phyloP scores from a whole-genome alignment of 2,888 invertebrate species.

The Pachymerium ferrugineum region DNA sequence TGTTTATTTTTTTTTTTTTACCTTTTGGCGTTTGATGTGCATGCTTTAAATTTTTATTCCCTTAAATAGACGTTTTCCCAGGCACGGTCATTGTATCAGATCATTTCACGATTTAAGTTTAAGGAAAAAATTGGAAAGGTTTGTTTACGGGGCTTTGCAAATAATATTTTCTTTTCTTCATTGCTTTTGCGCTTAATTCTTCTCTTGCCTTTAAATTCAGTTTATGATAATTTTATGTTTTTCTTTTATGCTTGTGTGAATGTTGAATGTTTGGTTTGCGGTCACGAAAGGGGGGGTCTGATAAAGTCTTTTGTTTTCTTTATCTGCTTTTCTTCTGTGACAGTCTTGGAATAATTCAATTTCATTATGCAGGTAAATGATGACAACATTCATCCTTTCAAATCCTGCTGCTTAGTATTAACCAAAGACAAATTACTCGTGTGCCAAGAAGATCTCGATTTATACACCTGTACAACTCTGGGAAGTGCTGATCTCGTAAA shows the following conservation, averaged over 20 bases:
- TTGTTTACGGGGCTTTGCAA: too few species aligned
- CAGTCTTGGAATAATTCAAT: too few species aligned
- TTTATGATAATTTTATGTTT: too few species aligned
- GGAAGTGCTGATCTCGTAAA: slow-evolving; percentile 15
- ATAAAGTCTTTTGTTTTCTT: too few species aligned
- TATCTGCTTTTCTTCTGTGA: too few species aligned
- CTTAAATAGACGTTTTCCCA: background rate
- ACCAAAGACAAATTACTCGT: background rate
- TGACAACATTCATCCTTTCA: too few species aligned
- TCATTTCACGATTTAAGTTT: background rate
- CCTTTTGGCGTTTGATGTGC: too few species aligned
- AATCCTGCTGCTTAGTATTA: slow-evolving; percentile 5
- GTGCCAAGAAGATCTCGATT: slow-evolving; percentile 12
- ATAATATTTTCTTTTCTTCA: background rate
- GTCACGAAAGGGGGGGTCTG: too few species aligned
- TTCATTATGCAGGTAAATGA: too few species aligned
- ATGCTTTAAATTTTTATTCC: background rate
- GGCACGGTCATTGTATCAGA: background rate
- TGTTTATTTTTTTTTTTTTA: background rate
- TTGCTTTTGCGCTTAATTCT: background rate
- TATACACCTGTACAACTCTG: background rate
- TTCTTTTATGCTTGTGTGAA: too few species aligned
- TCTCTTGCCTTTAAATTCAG: too few species aligned
- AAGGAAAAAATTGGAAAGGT: background rate
- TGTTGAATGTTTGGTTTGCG: too few species aligned